These are phyloP conservation scores for Cacatua alba DNA, from an alignment of 2,113 vertebrate genomes.

Conservation along the genomic window DNA sequence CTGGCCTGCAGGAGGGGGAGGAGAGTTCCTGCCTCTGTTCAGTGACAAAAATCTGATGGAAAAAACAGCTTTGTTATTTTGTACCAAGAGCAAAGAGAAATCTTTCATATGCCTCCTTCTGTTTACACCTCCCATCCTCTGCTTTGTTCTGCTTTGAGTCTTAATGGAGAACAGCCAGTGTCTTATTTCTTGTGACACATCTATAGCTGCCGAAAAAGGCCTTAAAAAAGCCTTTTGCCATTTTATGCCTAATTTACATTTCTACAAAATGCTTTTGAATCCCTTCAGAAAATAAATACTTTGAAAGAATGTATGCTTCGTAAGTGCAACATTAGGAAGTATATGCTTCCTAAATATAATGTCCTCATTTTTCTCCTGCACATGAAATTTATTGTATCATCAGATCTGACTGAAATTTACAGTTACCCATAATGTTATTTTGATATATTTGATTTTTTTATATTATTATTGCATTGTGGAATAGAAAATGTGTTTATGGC, in stretches of 20 bases:
- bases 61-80: conserved; percentile 21
- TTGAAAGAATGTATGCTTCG: conserved; percentile 3
- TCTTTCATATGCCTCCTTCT: not conserved
- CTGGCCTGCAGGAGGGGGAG: not conserved
- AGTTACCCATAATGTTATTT: conserved; percentile 43
- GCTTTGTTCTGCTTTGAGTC: conserved; percentile 27
- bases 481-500: conserved; percentile 22
- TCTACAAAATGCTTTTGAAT: conserved; percentile 49
- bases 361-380: conserved; percentile 23
- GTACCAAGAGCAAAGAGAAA: conserved; percentile 10
- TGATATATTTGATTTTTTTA: not conserved
- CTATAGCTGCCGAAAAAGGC: not conserved
- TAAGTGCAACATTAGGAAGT: conserved; percentile 12
- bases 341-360: conserved; percentile 42
- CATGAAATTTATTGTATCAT: not conserved
- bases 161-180: not conserved
- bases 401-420: conserved; percentile 57
- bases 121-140: not conserved
- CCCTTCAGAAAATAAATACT: conserved; percentile 42
- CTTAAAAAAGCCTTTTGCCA: not conserved
- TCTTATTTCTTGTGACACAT: not conserved
- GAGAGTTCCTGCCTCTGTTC: not conserved
- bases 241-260: conserved; percentile 26
- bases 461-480: not conserved
- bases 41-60: not conserved